A percentile compares a stretch with the other conserved stretches of the same genome.
Conservation (phyloP, 53 echinoderm and acorn worm species). For the Astropecten irregularis region DNA sequence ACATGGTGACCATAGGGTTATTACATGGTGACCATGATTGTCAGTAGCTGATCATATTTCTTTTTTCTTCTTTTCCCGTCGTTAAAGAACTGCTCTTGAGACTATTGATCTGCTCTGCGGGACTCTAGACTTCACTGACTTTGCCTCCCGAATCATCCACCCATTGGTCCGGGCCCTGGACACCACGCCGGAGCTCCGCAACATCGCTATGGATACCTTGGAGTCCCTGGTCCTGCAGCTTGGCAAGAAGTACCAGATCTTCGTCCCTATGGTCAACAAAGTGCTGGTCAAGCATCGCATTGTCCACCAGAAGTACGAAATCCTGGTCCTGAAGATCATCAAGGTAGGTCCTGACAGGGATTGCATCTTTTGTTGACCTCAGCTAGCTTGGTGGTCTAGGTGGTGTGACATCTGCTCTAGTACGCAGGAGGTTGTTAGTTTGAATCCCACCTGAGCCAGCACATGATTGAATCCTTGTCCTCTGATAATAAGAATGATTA, state of each 20-base stretch:
- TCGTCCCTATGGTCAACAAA: constrained; percentile 97
- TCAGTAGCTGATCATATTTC: neutral
- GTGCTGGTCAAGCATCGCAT: constrained; percentile 87
- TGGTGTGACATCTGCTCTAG: too few relatives aligned
- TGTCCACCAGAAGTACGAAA: constrained; percentile 95
- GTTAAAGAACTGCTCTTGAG: constrained; percentile 78
- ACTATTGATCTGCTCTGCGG: constrained; percentile 92
- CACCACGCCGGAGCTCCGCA: constrained; percentile 83
- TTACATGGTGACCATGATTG: neutral
- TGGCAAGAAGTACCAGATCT: constrained; percentile 97
- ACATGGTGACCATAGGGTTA: neutral
- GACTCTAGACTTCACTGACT: constrained; percentile 94
- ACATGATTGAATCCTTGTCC: too few relatives aligned
- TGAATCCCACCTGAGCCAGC: too few relatives aligned
- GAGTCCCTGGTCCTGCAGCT: constrained; percentile 92
- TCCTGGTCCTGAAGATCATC: constrained; percentile 84
- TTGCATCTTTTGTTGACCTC: neutral
- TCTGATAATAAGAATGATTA: too few relatives aligned
- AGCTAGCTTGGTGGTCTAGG: neutral
- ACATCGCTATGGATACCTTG: constrained; percentile 93
- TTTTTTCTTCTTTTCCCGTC: neutral
- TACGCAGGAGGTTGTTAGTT: too few relatives aligned
- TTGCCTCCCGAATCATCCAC: constrained; percentile 97
- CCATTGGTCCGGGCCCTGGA: constrained; percentile 93
- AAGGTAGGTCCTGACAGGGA: too few relatives aligned